Evolutionary conservation across 2,797 vertebrate species (phyloP).

Genomic region (Spea hammondii): DNA sequence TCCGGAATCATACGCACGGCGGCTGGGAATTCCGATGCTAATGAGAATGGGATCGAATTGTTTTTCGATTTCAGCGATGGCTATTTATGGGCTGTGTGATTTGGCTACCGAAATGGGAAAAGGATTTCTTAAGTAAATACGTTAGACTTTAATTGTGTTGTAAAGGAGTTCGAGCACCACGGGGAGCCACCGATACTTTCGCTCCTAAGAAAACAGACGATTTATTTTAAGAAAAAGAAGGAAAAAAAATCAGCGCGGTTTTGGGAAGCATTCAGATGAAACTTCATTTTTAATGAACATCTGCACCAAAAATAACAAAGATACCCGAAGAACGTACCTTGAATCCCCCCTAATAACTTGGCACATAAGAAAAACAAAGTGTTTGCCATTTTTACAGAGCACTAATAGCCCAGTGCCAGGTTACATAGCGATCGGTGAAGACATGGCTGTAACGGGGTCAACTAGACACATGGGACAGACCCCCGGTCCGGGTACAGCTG

Average conservation of each 20-base stretch:
- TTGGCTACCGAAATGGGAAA: constrained; percentile 46
- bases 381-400: constrained; percentile 17
- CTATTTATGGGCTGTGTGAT: constrained; percentile 51
- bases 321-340: background rate
- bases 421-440: background rate
- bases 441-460: constrained; percentile 15
- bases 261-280: constrained; percentile 11
- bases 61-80: constrained; percentile 39
- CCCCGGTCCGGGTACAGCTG: background rate
- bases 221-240: background rate
- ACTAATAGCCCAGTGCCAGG: constrained; percentile 22
- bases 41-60: constrained; percentile 37
- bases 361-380: background rate
- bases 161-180: constrained; percentile 32
- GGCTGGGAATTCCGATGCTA: constrained; percentile 28
- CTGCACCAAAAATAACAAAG: constrained; percentile 46
- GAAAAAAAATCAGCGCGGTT: constrained; percentile 1
- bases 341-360: constrained; percentile 13
- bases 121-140: constrained; percentile 45
- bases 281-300: constrained; percentile 23
- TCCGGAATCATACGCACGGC: constrained; percentile 11
- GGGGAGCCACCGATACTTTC: constrained; percentile 20
- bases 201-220: constrained; percentile 2
- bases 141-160: constrained; percentile 46
- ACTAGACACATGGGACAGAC: background rate